Percentiles rank a stretch among this genome's conserved stretches.
Conservation (phyloP, 2,888 invertebrate species). For the Drosophila robusta region DNA sequence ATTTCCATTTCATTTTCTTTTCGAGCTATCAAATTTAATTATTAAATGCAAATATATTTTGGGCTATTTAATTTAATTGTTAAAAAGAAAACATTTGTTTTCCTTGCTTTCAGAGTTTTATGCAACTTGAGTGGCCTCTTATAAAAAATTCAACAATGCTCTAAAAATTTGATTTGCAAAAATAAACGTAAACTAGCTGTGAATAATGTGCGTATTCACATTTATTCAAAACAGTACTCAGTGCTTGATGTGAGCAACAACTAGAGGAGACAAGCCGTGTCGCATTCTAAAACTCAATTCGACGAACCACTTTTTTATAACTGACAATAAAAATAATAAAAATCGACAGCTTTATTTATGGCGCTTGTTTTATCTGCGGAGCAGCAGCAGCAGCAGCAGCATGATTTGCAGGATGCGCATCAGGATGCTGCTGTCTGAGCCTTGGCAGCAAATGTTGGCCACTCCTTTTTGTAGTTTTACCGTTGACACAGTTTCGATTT, state of each 20-base stretch:
- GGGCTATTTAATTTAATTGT: not conserved
- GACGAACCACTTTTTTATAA: slow-evolving; percentile 31
- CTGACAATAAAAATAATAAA: slow-evolving; percentile 53
- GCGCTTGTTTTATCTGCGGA: slow-evolving; percentile 41
- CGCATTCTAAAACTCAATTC: slow-evolving; percentile 35
- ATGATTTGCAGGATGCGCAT: not conserved
- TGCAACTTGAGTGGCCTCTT: not conserved
- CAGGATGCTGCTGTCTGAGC: slow-evolving; percentile 8
- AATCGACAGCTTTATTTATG: slow-evolving; percentile 55
- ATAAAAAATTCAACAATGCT: not conserved
- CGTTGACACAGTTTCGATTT: slow-evolving; percentile 60
- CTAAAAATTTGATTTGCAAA: slow-evolving; percentile 6
- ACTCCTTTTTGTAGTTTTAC: slow-evolving; percentile 66
- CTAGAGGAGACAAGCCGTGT: slow-evolving; percentile 11
- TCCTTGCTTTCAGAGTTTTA: not conserved
- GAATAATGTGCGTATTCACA: slow-evolving; percentile 25
- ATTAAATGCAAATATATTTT: no score
- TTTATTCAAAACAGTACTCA: slow-evolving; percentile 22
- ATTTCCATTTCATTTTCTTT: no score
- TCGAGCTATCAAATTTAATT: no score
- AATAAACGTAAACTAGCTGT: slow-evolving; percentile 27
- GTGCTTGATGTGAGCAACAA: slow-evolving; percentile 6
- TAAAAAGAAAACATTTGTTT: not conserved
- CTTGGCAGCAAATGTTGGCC: slow-evolving; percentile 40
- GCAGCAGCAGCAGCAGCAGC: slow-evolving; percentile 12